Evolutionary conservation across 2,888 invertebrate genomes (phyloP).

Genomic region (Mythimna pallens): DNA sequence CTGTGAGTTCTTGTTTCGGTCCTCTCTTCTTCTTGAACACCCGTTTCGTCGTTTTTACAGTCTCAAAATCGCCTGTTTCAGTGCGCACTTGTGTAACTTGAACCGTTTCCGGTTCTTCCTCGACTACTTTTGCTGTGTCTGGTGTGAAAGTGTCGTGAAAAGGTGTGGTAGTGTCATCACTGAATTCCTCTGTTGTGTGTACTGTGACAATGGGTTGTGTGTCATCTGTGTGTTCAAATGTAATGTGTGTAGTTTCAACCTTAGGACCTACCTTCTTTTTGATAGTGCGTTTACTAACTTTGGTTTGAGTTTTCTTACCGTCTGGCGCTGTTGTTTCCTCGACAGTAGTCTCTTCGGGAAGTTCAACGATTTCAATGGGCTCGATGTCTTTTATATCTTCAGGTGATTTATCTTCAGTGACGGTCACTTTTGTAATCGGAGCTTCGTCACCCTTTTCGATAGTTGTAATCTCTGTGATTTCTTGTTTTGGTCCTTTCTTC

Average conservation of each 20-base stretch:
- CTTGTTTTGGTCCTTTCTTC: no score
- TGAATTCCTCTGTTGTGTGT: constrained; percentile 62
- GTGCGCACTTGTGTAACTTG: no score
- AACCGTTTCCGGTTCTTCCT: no score
- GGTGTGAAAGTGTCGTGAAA: constrained; percentile 10
- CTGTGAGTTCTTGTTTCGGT: constrained; percentile 28
- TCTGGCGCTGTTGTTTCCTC: constrained; percentile 64
- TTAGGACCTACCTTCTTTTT: constrained; percentile 11
- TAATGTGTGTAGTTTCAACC: constrained; percentile 9
- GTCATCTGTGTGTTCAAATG: constrained; percentile 46
- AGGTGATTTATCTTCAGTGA: no score
- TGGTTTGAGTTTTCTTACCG: constrained; percentile 68
- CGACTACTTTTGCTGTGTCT: no score
- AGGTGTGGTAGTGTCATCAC: background rate
- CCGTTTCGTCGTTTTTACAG: no score
- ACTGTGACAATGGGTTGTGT: constrained; percentile 55
- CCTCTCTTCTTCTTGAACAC: no score
- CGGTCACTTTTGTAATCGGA: no score
- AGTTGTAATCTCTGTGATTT: no score
- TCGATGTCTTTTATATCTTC: background rate
- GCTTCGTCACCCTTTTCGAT: no score
- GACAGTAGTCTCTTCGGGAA: constrained; percentile 63
- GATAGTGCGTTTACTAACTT: constrained; percentile 43
- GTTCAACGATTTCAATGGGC: constrained; percentile 61
- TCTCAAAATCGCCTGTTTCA: no score